Evolutionary conservation across 2,113 vertebrate species (phyloP).

Genomic region (Suricata suricatta): DNA sequence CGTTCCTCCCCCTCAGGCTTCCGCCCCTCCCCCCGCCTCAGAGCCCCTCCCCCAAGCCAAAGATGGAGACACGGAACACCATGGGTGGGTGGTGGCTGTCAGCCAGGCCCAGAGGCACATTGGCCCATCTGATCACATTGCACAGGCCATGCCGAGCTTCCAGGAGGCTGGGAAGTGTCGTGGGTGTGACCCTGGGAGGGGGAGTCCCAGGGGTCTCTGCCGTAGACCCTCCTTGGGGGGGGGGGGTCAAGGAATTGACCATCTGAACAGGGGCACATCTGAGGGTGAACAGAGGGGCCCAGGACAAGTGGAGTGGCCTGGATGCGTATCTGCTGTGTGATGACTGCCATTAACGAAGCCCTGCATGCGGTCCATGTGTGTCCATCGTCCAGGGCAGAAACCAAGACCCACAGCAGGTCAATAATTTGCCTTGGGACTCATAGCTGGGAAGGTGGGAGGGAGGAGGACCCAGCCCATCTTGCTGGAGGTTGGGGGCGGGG

Average conservation of each 20-base stretch:
- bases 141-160: fast-evolving
- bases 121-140: background rate
- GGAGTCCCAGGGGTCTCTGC: background rate
- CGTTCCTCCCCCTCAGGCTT: background rate
- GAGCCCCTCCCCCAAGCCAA: background rate
- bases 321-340: background rate
- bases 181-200: background rate
- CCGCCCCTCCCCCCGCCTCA: background rate
- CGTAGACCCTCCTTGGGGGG: background rate
- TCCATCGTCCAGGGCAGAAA: no score
- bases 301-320: background rate
- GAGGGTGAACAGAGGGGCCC: background rate
- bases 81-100: no score
- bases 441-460: background rate
- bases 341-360: background rate
- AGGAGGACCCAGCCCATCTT: no score
- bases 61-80: background rate
- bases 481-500: no score
- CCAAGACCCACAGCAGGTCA: background rate
- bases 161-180: background rate
- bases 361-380: no score
- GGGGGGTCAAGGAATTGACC: background rate
- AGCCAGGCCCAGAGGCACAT: background rate
- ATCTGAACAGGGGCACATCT: fast-evolving
- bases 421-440: background rate